These are phyloP conservation scores for Eidolon dupreanum DNA, from an alignment of 2,797 vertebrate species.

Conservation along the genomic window DNA sequence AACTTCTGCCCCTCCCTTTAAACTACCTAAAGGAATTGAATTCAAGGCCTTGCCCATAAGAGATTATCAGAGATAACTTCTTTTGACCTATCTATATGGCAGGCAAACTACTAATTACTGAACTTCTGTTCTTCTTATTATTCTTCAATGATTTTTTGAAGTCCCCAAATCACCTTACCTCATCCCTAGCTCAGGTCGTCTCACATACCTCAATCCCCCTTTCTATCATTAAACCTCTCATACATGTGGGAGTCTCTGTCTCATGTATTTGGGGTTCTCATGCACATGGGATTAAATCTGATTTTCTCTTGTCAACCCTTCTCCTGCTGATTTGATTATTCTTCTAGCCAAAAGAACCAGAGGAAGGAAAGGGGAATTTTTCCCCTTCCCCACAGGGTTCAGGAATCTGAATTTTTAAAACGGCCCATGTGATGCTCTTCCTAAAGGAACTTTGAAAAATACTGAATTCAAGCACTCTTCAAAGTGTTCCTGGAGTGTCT, in stretches of 20 bases:
- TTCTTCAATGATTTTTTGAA: neutral
- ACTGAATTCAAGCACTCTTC: neutral
- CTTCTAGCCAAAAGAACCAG: neutral
- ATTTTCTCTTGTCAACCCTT: neutral
- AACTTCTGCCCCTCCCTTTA: neutral
- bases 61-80: neutral
- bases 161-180: neutral
- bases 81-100: neutral
- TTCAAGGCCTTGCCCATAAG: neutral
- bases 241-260: neutral
- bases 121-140: neutral
- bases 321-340: neutral
- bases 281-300: neutral
- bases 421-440: neutral
- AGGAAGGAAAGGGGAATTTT: neutral
- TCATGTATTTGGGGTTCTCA: neutral
- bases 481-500: neutral
- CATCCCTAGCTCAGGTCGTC: neutral
- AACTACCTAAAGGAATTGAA: neutral
- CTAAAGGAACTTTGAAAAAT: neutral
- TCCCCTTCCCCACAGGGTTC: neutral
- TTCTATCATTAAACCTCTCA: neutral
- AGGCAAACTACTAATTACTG: neutral
- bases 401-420: conserved; percentile 43
- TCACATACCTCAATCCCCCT: neutral